phyloP scores from a whole-genome alignment of 2,888 invertebrate genomes.

The Augochlorella aurata region DNA sequence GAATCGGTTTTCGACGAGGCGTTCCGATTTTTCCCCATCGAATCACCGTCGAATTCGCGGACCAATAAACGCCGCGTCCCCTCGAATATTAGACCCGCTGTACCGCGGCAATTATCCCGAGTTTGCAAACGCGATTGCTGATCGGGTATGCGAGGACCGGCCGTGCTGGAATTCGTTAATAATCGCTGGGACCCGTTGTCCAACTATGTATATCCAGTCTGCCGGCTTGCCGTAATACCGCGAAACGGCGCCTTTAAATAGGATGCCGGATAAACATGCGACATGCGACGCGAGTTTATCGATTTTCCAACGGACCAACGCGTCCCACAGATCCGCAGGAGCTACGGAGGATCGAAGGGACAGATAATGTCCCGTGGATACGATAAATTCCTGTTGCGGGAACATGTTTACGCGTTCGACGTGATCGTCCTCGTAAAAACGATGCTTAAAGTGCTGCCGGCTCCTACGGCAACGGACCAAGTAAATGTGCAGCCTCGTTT shows the following conservation, averaged over 20 bases:
- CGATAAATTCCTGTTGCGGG: constrained; percentile 22
- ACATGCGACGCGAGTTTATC: constrained; percentile 23
- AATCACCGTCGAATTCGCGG: not conserved
- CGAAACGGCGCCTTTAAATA: constrained; percentile 29
- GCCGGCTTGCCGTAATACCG: constrained; percentile 16
- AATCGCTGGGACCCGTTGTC: not conserved
- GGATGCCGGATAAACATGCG: constrained; percentile 20
- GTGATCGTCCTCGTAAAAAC: constrained; percentile 7
- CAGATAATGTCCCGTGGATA: not conserved
- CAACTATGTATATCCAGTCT: not conserved
- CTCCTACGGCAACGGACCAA: not conserved
- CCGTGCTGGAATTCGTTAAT: constrained; percentile 29
- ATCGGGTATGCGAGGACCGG: not conserved
- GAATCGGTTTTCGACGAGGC: not conserved
- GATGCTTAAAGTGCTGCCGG: not conserved
- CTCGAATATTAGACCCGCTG: constrained; percentile 8
- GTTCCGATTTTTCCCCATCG: not conserved
- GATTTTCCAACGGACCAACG: constrained; percentile 22
- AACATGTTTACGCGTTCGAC: not conserved
- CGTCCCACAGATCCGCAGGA: not conserved
- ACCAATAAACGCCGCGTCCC: not conserved
- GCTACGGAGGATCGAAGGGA: not conserved
- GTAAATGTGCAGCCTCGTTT: not conserved
- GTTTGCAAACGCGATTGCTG: constrained; percentile 12
- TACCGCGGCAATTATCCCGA: constrained; percentile 14